Percentiles rank a stretch among this genome's conserved stretches.
phyloP scores from a whole-genome alignment of 2,888 invertebrate species.

The Leucoma salicis region DNA sequence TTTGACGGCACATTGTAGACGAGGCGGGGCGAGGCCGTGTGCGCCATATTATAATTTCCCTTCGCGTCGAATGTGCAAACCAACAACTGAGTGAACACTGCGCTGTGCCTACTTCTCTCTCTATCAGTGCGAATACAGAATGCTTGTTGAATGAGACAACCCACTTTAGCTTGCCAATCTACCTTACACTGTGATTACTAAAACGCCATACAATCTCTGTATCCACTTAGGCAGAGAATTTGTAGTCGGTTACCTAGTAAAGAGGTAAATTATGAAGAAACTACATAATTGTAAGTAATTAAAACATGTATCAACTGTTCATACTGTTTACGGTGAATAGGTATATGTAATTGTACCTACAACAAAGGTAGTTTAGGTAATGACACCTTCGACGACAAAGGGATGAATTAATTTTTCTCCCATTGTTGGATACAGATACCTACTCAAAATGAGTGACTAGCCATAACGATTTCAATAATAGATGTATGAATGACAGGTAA shows the following conservation, averaged over 20 bases:
- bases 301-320: too few species aligned
- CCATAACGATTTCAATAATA: too few species aligned
- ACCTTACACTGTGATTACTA: conserved; percentile 20
- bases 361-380: too few species aligned
- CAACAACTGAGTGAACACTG: conserved; percentile 63
- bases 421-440: too few species aligned
- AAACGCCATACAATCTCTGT: conserved; percentile 12
- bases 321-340: too few species aligned
- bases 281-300: too few species aligned
- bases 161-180: conserved; percentile 27
- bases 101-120: conserved; percentile 72
- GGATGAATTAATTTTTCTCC: too few species aligned
- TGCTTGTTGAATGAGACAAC: conserved; percentile 49
- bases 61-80: conserved; percentile 79
- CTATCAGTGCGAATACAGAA: conserved; percentile 61
- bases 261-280: conserved; percentile 17
- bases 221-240: background rate
- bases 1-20: conserved; percentile 80
- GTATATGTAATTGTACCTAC: too few species aligned
- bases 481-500: too few species aligned
- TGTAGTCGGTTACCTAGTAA: background rate
- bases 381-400: too few species aligned
- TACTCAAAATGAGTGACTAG: too few species aligned
- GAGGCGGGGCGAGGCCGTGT: conserved; percentile 80
- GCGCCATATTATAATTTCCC: conserved; percentile 81